Conservation (phyloP, 2,113 vertebrate genomes). For the Podarcis raffonei region DNA sequence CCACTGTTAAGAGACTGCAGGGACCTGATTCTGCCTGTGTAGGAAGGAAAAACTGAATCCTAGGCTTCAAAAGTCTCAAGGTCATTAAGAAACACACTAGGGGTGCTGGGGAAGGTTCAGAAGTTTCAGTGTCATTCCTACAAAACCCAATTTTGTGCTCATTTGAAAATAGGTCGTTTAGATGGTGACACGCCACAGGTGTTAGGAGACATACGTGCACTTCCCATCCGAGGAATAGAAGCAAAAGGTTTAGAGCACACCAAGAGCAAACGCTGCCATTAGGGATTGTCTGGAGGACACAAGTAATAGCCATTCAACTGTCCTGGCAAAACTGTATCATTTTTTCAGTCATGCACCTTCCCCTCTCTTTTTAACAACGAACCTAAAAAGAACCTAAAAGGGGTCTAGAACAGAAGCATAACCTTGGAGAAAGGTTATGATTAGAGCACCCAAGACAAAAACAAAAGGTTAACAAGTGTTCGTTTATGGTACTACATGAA, state of each 20-base stretch:
- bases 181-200: not conserved
- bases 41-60: not conserved
- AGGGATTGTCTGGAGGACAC: not conserved
- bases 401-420: not conserved
- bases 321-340: not conserved
- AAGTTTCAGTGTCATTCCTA: not conserved
- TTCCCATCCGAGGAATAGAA: not conserved
- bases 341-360: not conserved
- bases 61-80: not conserved
- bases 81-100: not conserved
- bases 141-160: not conserved
- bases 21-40: not conserved
- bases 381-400: too few relatives aligned
- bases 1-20: constrained; percentile 2
- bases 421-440: not conserved
- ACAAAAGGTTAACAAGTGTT: not conserved
- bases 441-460: not conserved
- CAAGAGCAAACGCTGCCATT: not conserved
- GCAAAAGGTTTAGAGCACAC: not conserved
- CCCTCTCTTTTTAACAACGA: not conserved
- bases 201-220: not conserved
- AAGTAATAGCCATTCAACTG: not conserved
- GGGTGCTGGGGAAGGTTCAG: too few relatives aligned
- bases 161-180: not conserved
- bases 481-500: not conserved